Evolutionary conservation across 2,797 vertebrate species (phyloP), one percentile per base, ranked within the genome.

Genomic region (Valencia hispanica): DNA sequence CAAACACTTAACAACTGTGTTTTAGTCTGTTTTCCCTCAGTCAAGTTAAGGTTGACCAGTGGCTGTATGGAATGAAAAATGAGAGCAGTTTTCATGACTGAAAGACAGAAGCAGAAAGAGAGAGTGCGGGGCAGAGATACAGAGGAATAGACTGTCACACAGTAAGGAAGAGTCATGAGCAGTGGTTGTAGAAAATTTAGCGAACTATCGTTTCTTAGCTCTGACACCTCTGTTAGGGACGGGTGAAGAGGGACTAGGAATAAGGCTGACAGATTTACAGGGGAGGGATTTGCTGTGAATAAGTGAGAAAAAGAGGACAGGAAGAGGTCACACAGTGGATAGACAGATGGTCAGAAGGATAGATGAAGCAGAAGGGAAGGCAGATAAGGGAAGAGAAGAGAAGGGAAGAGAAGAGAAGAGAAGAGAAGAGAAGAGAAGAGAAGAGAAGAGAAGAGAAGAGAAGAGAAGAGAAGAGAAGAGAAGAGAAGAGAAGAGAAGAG

Each of bases 141-240:
- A 70, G 59, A 77, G 43, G 84, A 41, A 85, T 34, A 87, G 69
- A 87, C 80, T 87, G 88, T 88, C 87, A 90, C 77, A 80, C 77
- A 83, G 81, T 74, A 61, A 85, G 73, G 79, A 74, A 86, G 86
- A 92, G 78, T 81, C 87, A 92, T 85, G 88, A 81, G 75, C 71
- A 84, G 81, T 80, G 79, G 76, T 73, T 71, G 75, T 75, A 17
- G 74, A 82, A 84, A 79, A 81, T 55, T 65, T 70, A 81, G 69
- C 68, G 72, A 82, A 81, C 76, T 79, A 85, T 81, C 78, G 53
- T 89, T 86, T 87, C 84, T 90, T 88, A 82, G 83, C 41, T 51
- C 51, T 91, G 89, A 91, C 91, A 90, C 88, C 88, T 90, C 81
- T 79, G 89, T 81, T 89, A 83, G 84, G 83, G 20, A 45, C 69